phyloP scores from a whole-genome alignment of 2,113 vertebrate genomes.

The Ageneiosus marmoratus region DNA sequence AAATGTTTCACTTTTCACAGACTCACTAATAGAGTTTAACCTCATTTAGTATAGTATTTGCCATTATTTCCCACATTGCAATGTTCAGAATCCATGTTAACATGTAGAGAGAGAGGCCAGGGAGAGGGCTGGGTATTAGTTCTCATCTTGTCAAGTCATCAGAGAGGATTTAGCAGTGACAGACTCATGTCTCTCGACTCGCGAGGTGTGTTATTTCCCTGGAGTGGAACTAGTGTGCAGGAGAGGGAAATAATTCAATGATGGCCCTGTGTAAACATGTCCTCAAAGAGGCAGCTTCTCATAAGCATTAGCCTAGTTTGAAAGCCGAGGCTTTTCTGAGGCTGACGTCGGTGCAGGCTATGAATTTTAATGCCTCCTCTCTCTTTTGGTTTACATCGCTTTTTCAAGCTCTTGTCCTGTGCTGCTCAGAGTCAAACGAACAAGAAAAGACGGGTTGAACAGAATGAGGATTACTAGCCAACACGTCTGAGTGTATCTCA shows the following conservation, averaged over 20 bases:
- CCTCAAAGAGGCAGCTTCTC: constrained; percentile 46
- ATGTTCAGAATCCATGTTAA: constrained; percentile 7
- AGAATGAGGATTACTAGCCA: neutral
- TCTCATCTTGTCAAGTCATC: constrained; percentile 53
- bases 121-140: constrained; percentile 34
- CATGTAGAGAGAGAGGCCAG: constrained; percentile 7
- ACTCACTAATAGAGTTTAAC: neutral
- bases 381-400: neutral
- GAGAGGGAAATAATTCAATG: constrained; percentile 39
- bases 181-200: constrained; percentile 41
- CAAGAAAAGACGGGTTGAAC: neutral
- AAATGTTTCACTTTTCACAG: neutral
- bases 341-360: neutral
- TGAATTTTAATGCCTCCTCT: constrained; percentile 20
- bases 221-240: constrained; percentile 29
- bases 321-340: constrained; percentile 31
- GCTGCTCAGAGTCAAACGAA: neutral
- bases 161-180: constrained; percentile 50
- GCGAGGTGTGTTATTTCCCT: constrained; percentile 48
- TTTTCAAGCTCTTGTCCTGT: neutral
- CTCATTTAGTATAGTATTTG: neutral
- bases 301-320: constrained; percentile 26
- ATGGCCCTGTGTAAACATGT: constrained; percentile 44
- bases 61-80: neutral
- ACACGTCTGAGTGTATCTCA: neutral